Conservation (phyloP, 2,113 vertebrate species). For the Chaetodon auriga region DNA sequence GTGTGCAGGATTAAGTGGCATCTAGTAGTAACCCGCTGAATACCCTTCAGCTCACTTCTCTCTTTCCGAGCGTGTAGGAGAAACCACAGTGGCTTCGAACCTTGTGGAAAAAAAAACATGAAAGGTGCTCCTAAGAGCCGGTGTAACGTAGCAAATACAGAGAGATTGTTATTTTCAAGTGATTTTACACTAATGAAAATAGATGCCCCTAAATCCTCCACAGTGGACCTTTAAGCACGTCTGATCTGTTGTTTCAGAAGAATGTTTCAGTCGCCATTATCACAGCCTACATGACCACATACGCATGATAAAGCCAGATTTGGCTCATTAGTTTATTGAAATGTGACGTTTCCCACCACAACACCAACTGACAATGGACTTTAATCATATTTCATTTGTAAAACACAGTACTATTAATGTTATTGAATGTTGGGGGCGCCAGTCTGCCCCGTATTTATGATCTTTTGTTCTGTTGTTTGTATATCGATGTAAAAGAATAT, state of each 20-base stretch:
- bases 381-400: slow-evolving; percentile 66
- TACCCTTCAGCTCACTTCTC: too few species aligned
- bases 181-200: too few species aligned
- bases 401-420: slow-evolving; percentile 67
- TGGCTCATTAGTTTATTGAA: slow-evolving; percentile 41
- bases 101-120: too few species aligned
- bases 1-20: too few species aligned
- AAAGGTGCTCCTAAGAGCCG: too few species aligned
- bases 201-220: too few species aligned
- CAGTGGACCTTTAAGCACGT: slow-evolving; percentile 16
- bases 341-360: slow-evolving; percentile 54
- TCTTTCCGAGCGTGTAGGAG: too few species aligned
- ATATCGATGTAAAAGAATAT: slow-evolving; percentile 76
- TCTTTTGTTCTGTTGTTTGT: slow-evolving; percentile 74
- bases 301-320: slow-evolving; percentile 38
- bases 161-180: too few species aligned
- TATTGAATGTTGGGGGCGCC: slow-evolving; percentile 71
- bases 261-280: slow-evolving; percentile 39
- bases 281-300: slow-evolving; percentile 13
- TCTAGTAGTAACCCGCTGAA: too few species aligned
- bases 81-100: too few species aligned
- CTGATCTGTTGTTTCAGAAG: slow-evolving; percentile 25
- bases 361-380: slow-evolving; percentile 52
- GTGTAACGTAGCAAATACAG: too few species aligned
- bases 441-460: slow-evolving; percentile 74